Percentiles rank a stretch among this genome's conserved stretches.
Evolutionary conservation across 1,140 invertebrate species (phyloP).

Genomic region (Aphidius ervi): DNA sequence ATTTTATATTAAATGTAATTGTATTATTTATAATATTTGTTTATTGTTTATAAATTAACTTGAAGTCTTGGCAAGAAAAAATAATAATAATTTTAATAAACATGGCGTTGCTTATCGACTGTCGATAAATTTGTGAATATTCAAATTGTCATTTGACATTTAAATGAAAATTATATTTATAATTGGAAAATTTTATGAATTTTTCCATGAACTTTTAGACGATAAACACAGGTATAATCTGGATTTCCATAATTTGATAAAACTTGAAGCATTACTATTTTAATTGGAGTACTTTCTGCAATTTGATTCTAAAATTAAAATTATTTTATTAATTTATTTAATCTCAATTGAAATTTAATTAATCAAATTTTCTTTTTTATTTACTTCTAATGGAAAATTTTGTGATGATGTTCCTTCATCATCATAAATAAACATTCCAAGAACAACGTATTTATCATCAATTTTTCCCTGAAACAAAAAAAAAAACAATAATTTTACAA

Average conservation of each 20-base stretch:
- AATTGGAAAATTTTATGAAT: constrained; percentile 7
- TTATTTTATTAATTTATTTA: no score
- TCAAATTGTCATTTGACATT: no score
- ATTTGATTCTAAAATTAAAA: constrained; percentile 29
- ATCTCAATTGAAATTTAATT: not conserved
- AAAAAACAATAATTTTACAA: constrained; percentile 16
- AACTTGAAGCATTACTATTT: constrained; percentile 61
- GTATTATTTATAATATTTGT: no score
- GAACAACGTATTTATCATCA: constrained; percentile 19
- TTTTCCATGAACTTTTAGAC: constrained; percentile 89
- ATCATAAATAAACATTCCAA: constrained; percentile 34
- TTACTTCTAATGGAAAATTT: constrained; percentile 35
- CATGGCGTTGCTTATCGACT: no score
- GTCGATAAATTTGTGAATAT: no score
- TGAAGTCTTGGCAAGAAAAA: no score
- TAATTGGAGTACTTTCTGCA: constrained; percentile 25
- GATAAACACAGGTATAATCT: constrained; percentile 89
- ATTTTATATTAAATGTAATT: no score
- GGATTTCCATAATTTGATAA: constrained; percentile 87
- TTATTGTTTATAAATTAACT: no score
- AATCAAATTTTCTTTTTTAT: constrained; percentile 12
- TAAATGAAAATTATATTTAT: no score
- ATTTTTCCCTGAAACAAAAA: constrained; percentile 28
- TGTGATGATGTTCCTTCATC: constrained; percentile 32
- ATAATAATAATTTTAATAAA: no score